phyloP scores from a whole-genome alignment of 2,113 vertebrate genomes.

The Collichthys lucidus region DNA sequence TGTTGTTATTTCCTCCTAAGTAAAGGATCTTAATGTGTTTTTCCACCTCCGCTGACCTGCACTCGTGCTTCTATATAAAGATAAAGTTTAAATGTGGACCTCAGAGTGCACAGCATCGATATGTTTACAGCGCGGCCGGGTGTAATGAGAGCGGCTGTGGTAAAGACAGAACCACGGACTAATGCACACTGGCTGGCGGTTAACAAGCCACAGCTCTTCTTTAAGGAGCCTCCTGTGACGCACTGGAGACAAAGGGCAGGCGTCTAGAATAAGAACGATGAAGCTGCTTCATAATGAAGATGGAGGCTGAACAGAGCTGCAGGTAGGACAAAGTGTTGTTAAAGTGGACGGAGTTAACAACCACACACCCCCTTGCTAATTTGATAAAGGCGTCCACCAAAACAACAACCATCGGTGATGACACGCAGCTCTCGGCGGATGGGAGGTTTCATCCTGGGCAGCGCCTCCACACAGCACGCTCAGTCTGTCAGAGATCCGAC shows the following conservation, averaged over 20 bases:
- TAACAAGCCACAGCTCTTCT: slow-evolving; percentile 44
- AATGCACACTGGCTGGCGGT: slow-evolving; percentile 34
- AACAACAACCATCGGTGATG: neutral
- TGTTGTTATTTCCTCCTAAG: no score
- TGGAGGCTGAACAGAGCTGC: slow-evolving; percentile 15
- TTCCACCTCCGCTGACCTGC: neutral
- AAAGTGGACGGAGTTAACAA: slow-evolving; percentile 14
- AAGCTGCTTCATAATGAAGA: slow-evolving; percentile 20
- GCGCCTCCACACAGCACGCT: neutral
- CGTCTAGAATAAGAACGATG: slow-evolving; percentile 50
- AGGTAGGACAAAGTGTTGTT: slow-evolving; percentile 21
- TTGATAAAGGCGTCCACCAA: slow-evolving; percentile 25
- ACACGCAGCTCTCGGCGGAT: neutral
- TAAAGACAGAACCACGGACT: slow-evolving; percentile 48
- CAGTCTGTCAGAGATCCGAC: no score
- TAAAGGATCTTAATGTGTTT: neutral
- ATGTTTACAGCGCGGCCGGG: neutral
- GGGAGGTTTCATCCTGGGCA: neutral
- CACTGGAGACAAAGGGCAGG: slow-evolving; percentile 10
- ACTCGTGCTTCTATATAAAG: neutral
- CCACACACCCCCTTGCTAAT: neutral
- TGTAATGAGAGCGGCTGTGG: neutral
- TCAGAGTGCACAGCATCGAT: neutral
- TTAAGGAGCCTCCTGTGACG: slow-evolving; percentile 22
- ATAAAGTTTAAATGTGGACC: neutral